Evolutionary conservation across 1,140 invertebrate species (phyloP).

Genomic region (Aporrectodea caliginosa): DNA sequence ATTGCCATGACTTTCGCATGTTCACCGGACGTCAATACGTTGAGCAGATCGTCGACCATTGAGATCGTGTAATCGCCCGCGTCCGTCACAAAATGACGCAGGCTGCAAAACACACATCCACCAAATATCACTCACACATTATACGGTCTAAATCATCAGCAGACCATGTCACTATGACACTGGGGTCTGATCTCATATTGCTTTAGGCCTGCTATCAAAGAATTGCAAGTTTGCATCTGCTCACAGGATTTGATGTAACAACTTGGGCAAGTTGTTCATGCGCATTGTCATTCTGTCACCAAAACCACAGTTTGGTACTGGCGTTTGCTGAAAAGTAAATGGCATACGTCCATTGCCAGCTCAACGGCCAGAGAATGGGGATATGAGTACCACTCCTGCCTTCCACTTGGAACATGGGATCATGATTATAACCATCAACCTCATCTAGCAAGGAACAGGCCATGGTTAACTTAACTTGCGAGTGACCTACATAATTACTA

Average conservation of each 20-base stretch:
- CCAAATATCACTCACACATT: background rate
- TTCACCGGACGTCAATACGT: slow-evolving; percentile 77
- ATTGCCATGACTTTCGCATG: slow-evolving; percentile 72
- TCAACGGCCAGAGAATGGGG: too few species aligned
- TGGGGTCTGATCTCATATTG: background rate
- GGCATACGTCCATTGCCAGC: too few species aligned
- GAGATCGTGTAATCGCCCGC: slow-evolving; percentile 71
- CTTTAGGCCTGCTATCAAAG: background rate
- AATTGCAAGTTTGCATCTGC: background rate
- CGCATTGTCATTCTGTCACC: background rate
- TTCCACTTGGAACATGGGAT: too few species aligned
- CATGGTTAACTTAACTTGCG: too few species aligned
- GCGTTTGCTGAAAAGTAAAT: too few species aligned
- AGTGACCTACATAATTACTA: too few species aligned
- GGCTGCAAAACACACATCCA: slow-evolving; percentile 53
- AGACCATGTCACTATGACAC: background rate
- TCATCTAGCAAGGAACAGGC: too few species aligned
- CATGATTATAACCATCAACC: too few species aligned
- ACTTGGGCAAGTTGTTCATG: background rate
- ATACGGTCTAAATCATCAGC: background rate
- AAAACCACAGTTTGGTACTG: too few species aligned
- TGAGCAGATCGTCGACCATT: slow-evolving; percentile 78
- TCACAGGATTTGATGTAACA: background rate
- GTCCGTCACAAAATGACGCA: slow-evolving; percentile 77
- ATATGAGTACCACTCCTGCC: too few species aligned